These are phyloP conservation scores for Megalopta genalis DNA, from an alignment of 1,140 invertebrate genomes.

Conservation along the genomic window DNA sequence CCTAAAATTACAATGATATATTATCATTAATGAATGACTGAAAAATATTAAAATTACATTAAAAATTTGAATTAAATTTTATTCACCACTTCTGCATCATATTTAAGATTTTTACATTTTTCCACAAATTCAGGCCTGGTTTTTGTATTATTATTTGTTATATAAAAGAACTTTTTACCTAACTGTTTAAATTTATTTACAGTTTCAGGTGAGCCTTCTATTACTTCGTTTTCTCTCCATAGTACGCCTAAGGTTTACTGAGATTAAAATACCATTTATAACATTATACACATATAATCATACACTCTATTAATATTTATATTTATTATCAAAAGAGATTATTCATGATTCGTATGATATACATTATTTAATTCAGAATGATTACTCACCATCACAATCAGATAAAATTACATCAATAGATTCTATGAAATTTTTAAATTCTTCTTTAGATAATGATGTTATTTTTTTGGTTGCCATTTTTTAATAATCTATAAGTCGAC, in stretches of 20 bases:
- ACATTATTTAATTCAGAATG: slow-evolving; percentile 16
- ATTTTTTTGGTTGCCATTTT: slow-evolving; percentile 61
- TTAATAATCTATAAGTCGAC: not conserved
- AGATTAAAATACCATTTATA: slow-evolving; percentile 41
- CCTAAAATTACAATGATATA: slow-evolving; percentile 73
- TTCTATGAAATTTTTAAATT: slow-evolving; percentile 72
- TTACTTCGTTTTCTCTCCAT: slow-evolving; percentile 88
- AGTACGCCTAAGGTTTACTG: slow-evolving; percentile 84
- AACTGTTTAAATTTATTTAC: slow-evolving; percentile 86
- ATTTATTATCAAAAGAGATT: not conserved
- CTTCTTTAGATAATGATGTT: slow-evolving; percentile 62
- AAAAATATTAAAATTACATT: too few relatives aligned
- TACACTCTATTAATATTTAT: slow-evolving; percentile 10
- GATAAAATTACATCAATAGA: slow-evolving; percentile 78
- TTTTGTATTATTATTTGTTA: slow-evolving; percentile 96
- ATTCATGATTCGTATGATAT: not conserved
- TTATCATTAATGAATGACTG: too few relatives aligned
- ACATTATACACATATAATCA: slow-evolving; percentile 4
- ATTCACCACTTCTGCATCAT: slow-evolving; percentile 83
- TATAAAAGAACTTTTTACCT: slow-evolving; percentile 92
- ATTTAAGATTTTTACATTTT: slow-evolving; percentile 89
- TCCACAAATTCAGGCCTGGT: slow-evolving; percentile 87
- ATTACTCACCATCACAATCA: slow-evolving; percentile 78
- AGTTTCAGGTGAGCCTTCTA: slow-evolving; percentile 85
- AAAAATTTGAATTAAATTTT: not conserved